Conservation (phyloP, 2,888 invertebrate genomes). For the Myopa tessellatipennis region DNA sequence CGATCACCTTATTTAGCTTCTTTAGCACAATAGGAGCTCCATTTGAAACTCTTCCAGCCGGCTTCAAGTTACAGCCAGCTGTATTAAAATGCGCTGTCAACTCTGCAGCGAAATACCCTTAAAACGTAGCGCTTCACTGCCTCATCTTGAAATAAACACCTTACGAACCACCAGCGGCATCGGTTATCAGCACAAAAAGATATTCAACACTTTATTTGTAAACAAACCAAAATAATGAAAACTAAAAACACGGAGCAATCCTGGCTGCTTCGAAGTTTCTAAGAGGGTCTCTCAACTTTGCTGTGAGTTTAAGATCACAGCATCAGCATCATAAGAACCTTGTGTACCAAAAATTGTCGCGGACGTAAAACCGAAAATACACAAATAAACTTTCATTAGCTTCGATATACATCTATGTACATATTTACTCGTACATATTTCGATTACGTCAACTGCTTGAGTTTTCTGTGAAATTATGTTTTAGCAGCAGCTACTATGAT, state of each 20-base stretch:
- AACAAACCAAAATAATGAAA: slow-evolving; percentile 38
- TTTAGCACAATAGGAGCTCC: no score
- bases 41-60: no score
- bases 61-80: background rate
- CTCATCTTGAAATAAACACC: slow-evolving; percentile 56
- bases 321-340: no score
- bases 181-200: slow-evolving; percentile 24
- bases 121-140: slow-evolving; percentile 49
- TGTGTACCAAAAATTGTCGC: slow-evolving; percentile 31
- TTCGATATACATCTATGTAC: no score
- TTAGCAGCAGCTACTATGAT: slow-evolving; percentile 10
- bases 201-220: slow-evolving; percentile 44
- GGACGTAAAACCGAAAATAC: background rate
- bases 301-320: background rate
- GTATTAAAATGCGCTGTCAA: slow-evolving; percentile 24
- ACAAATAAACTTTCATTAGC: background rate
- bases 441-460: slow-evolving; percentile 4
- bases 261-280: slow-evolving; percentile 37
- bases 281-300: slow-evolving; percentile 43
- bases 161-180: slow-evolving; percentile 25
- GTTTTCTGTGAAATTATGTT: background rate
- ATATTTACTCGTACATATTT: background rate
- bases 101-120: slow-evolving; percentile 21
- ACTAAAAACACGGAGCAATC: slow-evolving; percentile 20
- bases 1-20: no score